Percentiles rank a stretch among this genome's conserved stretches.
These are phyloP conservation scores for Trachelus troglodyta DNA, from an alignment of 2,888 invertebrate genomes.

Conservation along the genomic window DNA sequence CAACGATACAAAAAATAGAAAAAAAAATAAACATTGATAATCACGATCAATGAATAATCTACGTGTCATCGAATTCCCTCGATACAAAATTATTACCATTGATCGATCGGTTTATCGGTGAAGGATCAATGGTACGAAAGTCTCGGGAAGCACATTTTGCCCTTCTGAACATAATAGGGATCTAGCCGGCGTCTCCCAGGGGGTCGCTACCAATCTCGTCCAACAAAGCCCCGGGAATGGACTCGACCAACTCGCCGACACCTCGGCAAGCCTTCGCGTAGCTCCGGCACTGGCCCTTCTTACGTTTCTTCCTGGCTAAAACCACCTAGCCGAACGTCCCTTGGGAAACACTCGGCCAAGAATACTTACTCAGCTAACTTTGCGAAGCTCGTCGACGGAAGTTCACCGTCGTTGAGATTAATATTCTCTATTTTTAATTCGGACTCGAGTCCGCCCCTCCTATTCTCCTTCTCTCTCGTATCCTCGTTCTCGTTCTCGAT, in stretches of 20 bases:
- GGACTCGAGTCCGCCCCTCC: background rate
- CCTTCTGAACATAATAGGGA: slow-evolving; percentile 47
- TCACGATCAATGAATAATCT: background rate
- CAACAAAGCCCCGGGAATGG: slow-evolving; percentile 47
- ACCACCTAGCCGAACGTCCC: slow-evolving; percentile 25
- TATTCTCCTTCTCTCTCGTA: background rate
- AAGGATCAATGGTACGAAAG: slow-evolving; percentile 38
- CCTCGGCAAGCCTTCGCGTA: slow-evolving; percentile 21
- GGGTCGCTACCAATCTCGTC: slow-evolving; percentile 46
- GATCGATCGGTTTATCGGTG: slow-evolving; percentile 36
- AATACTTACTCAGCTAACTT: slow-evolving; percentile 7
- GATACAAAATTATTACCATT: slow-evolving; percentile 35
- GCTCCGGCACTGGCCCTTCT: slow-evolving; percentile 28
- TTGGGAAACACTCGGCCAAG: slow-evolving; percentile 7
- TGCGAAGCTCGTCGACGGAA: slow-evolving; percentile 1
- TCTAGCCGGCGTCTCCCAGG: slow-evolving; percentile 42
- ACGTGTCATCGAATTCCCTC: background rate
- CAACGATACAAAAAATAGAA: background rate
- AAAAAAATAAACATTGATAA: background rate
- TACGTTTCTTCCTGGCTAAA: slow-evolving; percentile 28
- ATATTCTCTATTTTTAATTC: slow-evolving; percentile 3
- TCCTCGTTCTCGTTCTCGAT: background rate
- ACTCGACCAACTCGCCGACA: slow-evolving; percentile 40
- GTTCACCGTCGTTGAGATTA: background rate
- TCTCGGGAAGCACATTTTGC: slow-evolving; percentile 47